A percentile compares a stretch with the other conserved stretches of the same genome.
Conservation (phyloP, 2,888 invertebrate species). For the Heliconius hortense region DNA sequence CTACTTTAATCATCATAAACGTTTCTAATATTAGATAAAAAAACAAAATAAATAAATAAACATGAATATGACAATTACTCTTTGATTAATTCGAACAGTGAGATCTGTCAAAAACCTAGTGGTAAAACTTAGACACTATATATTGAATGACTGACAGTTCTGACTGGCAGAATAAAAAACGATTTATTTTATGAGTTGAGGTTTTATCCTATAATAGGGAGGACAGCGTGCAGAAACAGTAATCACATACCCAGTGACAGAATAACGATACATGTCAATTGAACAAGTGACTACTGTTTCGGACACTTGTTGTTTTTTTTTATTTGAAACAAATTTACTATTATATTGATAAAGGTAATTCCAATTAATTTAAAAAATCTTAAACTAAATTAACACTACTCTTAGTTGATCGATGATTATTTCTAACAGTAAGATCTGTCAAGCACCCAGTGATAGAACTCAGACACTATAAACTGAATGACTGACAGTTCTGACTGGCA, state of each 20-base stretch:
- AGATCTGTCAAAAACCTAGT: constrained; percentile 51
- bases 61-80: constrained; percentile 18
- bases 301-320: constrained; percentile 1
- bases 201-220: too few relatives aligned
- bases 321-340: too few relatives aligned
- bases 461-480: constrained; percentile 42
- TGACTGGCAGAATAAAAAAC: background rate
- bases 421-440: constrained; percentile 25
- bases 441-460: constrained; percentile 56
- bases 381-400: constrained; percentile 28
- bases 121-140: constrained; percentile 48
- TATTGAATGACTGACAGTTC: constrained; percentile 37
- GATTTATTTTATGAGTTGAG: too few relatives aligned
- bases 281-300: constrained; percentile 36
- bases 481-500: constrained; percentile 16
- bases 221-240: background rate
- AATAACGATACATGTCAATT: constrained; percentile 25
- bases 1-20: too few relatives aligned
- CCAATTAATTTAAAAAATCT: too few relatives aligned
- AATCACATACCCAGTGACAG: background rate
- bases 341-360: too few relatives aligned
- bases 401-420: background rate
- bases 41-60: too few relatives aligned
- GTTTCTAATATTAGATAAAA: too few relatives aligned
- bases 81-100: background rate